phyloP scores from a whole-genome alignment of 1,140 invertebrate genomes.

The Anastrepha ludens region DNA sequence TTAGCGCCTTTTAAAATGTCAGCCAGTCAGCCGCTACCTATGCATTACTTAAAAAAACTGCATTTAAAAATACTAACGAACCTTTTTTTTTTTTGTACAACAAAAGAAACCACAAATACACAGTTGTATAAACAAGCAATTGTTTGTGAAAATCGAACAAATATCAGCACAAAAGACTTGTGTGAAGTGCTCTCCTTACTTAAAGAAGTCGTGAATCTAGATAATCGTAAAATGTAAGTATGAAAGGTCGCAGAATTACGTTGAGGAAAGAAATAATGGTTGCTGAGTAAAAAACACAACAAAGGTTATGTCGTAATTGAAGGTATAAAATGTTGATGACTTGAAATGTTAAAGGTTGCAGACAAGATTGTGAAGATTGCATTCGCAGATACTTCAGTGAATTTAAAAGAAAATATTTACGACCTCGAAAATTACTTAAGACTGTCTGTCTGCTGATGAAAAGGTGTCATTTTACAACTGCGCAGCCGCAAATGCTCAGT shows the following conservation, averaged over 20 bases:
- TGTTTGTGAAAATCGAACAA: background rate
- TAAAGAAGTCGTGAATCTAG: background rate
- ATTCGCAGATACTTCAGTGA: background rate
- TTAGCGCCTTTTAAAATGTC: background rate
- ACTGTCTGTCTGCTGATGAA: constrained; percentile 11
- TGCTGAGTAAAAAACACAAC: background rate
- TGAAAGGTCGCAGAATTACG: background rate
- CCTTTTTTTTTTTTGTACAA: background rate
- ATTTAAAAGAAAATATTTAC: constrained; percentile 19
- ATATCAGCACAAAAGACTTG: background rate
- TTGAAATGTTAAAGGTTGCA: background rate
- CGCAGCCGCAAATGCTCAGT: constrained; percentile 22
- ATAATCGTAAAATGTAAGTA: background rate
- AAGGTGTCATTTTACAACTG: constrained; percentile 44
- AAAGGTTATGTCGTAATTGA: constrained; percentile 12
- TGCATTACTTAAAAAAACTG: background rate
- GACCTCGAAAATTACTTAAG: constrained; percentile 33
- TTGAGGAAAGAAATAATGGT: background rate
- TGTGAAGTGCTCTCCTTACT: no score
- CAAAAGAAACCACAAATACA: constrained; percentile 27
- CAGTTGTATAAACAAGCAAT: background rate
- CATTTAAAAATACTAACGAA: background rate
- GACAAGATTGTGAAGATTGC: constrained; percentile 2
- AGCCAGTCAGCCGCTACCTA: background rate
- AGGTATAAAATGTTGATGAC: constrained; percentile 5